phyloP scores from a whole-genome alignment of 2,113 vertebrate genomes.

The Petaurus breviceps region DNA sequence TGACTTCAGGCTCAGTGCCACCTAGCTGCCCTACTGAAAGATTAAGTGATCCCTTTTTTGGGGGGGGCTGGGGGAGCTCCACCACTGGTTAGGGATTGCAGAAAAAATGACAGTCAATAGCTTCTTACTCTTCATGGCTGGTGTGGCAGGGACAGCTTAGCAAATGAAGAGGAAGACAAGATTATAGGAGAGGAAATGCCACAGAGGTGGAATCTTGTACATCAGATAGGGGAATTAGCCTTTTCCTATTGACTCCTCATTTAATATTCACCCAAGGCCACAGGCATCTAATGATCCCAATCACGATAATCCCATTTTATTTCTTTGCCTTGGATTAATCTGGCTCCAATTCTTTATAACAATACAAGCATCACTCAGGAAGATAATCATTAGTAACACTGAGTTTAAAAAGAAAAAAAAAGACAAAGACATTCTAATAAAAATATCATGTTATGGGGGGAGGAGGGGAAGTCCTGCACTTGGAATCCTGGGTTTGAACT shows the following conservation, averaged over 20 bases:
- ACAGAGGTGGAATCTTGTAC: not conserved
- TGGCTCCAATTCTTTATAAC: slow-evolving; percentile 27
- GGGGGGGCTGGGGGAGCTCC: not conserved
- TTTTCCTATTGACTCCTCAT: not conserved
- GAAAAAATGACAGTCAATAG: not conserved
- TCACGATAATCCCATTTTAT: not conserved
- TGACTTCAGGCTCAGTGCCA: no score
- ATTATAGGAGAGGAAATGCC: not conserved
- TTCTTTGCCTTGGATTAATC: slow-evolving; percentile 50
- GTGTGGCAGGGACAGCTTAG: not conserved
- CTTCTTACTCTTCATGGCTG: not conserved
- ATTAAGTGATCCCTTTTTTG: not conserved
- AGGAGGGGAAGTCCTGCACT: no score
- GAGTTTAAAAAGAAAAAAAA: not conserved
- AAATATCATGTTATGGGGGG: not conserved
- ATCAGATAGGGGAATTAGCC: slow-evolving; percentile 13
- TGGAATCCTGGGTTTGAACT: not conserved
- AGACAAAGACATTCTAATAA: not conserved
- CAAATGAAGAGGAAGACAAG: slow-evolving; percentile 45
- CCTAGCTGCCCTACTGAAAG: not conserved
- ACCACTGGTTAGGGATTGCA: not conserved
- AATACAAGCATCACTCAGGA: slow-evolving; percentile 26
- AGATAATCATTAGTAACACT: not conserved
- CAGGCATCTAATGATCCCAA: not conserved
- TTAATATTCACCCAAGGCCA: not conserved